phyloP scores from a whole-genome alignment of 2,113 vertebrate genomes.

The Prolemur simus region DNA sequence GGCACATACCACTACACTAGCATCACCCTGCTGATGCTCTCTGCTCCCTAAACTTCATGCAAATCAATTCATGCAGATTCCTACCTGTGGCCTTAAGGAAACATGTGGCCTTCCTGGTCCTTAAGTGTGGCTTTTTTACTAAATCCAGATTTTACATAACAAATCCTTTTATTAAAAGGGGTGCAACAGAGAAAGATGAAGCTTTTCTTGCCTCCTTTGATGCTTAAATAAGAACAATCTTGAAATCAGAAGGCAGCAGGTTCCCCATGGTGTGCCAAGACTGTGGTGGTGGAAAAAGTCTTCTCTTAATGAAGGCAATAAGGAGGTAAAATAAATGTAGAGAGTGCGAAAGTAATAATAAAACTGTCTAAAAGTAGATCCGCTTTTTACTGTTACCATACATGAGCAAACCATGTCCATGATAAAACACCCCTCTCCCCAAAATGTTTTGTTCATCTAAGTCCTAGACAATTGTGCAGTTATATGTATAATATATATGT shows the following conservation, averaged over 20 bases:
- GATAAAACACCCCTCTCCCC: not conserved
- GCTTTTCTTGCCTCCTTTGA: too few relatives aligned
- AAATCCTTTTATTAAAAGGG: too few relatives aligned
- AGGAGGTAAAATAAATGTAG: not conserved
- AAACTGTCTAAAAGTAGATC: not conserved
- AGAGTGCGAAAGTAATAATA: not conserved
- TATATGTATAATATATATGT: not conserved
- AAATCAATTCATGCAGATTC: not conserved
- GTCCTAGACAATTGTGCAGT: not conserved
- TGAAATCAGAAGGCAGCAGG: too few relatives aligned
- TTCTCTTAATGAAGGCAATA: not conserved
- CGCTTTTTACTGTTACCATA: not conserved
- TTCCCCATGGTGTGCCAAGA: not conserved
- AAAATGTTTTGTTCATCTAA: not conserved
- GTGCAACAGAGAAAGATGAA: too few relatives aligned
- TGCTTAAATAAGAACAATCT: too few relatives aligned
- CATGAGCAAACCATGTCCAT: not conserved
- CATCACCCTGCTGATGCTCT: not conserved
- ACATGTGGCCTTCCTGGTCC: too few relatives aligned
- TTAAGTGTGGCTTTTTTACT: too few relatives aligned
- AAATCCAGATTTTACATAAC: too few relatives aligned
- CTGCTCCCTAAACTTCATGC: not conserved
- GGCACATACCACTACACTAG: not conserved
- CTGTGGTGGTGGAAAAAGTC: not conserved
- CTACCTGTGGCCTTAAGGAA: too few relatives aligned